phyloP scores from a whole-genome alignment of 1,140 invertebrate genomes.

The Pentalonia nigronervosa region DNA sequence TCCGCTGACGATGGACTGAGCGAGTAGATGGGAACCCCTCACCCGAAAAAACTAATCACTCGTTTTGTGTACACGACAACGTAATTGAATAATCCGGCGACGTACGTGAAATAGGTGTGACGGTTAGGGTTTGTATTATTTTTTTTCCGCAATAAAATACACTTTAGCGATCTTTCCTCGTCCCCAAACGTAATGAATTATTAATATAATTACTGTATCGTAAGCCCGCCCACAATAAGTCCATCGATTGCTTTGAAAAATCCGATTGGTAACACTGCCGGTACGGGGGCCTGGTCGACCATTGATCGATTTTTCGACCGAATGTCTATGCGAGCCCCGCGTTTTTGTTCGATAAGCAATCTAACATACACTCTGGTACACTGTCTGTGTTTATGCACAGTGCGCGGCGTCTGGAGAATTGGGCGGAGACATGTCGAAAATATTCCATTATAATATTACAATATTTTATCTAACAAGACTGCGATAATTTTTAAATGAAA shows the following conservation, averaged over 20 bases:
- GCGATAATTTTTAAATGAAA: neutral
- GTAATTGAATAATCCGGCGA: slow-evolving; percentile 19
- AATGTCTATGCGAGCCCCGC: neutral
- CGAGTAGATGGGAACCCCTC: neutral
- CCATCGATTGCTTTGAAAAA: neutral
- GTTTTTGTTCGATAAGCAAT: neutral
- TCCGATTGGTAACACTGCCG: slow-evolving; percentile 10
- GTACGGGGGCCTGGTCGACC: neutral
- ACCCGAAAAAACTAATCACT: neutral
- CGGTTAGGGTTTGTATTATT: neutral
- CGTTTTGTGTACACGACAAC: neutral
- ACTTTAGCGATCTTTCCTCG: neutral
- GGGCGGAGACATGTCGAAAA: neutral
- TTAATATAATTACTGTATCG: neutral
- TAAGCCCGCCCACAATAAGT: neutral
- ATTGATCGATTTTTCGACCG: neutral
- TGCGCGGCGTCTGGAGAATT: neutral
- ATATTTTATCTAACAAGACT: neutral
- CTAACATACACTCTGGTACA: neutral
- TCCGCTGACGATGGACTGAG: neutral
- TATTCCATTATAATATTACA: neutral
- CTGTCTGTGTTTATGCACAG: neutral
- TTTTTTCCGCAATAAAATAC: neutral
- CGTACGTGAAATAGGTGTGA: slow-evolving; percentile 21
- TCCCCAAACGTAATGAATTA: neutral